phyloP scores from a whole-genome alignment of 1,140 invertebrate genomes.

The Ips nitidus region DNA sequence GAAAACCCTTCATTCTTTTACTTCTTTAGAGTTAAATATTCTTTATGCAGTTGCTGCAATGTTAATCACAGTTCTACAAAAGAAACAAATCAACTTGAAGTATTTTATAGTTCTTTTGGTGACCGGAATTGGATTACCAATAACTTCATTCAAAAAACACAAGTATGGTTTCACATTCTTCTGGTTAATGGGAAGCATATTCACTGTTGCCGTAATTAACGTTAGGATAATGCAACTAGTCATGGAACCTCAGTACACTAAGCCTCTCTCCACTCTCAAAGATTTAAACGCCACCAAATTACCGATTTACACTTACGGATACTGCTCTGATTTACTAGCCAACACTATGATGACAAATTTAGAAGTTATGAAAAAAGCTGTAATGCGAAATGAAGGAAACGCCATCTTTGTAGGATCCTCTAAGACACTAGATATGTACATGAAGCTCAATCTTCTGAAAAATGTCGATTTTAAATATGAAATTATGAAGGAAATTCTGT shows the following conservation, averaged over 20 bases:
- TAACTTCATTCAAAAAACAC: not conserved
- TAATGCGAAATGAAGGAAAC: conserved; percentile 12
- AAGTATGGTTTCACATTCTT: not conserved
- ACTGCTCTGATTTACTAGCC: not conserved
- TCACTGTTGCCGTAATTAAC: not conserved
- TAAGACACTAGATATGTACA: conserved; percentile 6
- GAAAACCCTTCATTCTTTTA: not conserved
- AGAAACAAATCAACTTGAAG: too few species aligned
- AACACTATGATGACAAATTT: not conserved
- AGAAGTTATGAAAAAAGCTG: not conserved
- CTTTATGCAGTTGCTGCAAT: not conserved
- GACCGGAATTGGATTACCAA: not conserved
- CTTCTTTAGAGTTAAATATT: not conserved
- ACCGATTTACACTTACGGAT: conserved; percentile 13
- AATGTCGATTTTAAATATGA: conserved; percentile 5
- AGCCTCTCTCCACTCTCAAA: not conserved
- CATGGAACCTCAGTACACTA: not conserved
- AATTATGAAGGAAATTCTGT: not conserved
- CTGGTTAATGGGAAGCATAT: conserved; percentile 4
- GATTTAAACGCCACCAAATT: not conserved
- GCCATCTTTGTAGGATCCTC: conserved; percentile 7
- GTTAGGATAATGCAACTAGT: not conserved
- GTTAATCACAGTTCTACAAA: too few species aligned
- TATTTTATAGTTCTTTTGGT: not conserved
- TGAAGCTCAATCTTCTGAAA: not conserved